These are phyloP conservation scores for Dinoponera quadriceps DNA, from an alignment of 1,140 invertebrate species.

Conservation along the genomic window DNA sequence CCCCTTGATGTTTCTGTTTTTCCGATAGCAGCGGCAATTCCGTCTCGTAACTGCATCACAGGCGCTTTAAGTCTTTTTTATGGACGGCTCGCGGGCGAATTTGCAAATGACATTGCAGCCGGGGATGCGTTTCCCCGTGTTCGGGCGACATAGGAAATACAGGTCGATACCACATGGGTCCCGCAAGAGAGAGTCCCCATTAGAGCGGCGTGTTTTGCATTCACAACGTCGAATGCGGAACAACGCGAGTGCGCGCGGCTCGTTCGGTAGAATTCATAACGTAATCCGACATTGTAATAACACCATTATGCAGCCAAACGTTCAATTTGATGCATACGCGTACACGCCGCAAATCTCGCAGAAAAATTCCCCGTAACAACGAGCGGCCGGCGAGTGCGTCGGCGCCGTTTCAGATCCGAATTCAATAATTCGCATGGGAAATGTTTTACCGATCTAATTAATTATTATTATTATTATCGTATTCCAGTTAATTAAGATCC, in stretches of 20 bases:
- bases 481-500: too few species aligned
- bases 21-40: constrained; percentile 2
- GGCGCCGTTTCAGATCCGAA: too few species aligned
- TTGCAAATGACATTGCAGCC: constrained; percentile 30
- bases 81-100: constrained; percentile 9
- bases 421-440: too few species aligned
- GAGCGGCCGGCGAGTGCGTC: too few species aligned
- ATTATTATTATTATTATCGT: too few species aligned
- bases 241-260: neutral
- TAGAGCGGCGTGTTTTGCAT: constrained; percentile 7
- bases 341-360: neutral
- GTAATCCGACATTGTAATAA: constrained; percentile 8
- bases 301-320: neutral
- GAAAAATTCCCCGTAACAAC: neutral
- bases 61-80: constrained; percentile 24
- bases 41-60: neutral
- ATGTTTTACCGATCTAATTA: too few species aligned
- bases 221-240: constrained; percentile 23
- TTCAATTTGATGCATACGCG: neutral
- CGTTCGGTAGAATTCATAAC: constrained; percentile 17
- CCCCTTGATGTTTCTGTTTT: constrained; percentile 9
- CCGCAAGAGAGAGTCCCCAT: neutral
- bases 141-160: constrained; percentile 13
- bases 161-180: constrained; percentile 14
- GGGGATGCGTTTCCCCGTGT: neutral